Evolutionary conservation across 2,888 invertebrate genomes (phyloP).

Genomic region (Thecophora atra): DNA sequence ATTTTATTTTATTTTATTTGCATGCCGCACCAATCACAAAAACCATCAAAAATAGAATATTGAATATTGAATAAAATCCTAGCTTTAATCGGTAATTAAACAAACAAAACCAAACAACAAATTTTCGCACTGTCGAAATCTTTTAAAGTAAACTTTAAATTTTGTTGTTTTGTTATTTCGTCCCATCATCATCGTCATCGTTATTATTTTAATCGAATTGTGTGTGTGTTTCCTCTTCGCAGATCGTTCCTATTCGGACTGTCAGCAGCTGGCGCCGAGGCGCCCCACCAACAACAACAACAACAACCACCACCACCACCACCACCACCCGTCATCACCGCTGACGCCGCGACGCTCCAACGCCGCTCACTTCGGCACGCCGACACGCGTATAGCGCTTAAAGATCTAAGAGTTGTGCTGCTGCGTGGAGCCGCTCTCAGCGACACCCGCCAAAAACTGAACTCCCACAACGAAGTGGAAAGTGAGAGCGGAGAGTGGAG

Average conservation of each 20-base stretch:
- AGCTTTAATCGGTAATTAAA: not conserved
- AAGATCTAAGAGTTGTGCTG: conserved; percentile 55
- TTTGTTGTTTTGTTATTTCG: not conserved
- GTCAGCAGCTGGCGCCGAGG: conserved; percentile 66
- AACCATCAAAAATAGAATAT: not conserved
- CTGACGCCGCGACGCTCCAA: conserved; percentile 56
- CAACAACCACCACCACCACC: too few species aligned
- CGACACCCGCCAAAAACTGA: not conserved
- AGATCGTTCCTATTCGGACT: conserved; percentile 73
- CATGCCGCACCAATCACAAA: conserved; percentile 32
- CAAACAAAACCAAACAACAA: conserved; percentile 3
- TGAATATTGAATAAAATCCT: not conserved
- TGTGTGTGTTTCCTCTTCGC: conserved; percentile 35
- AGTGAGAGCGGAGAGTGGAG: too few species aligned
- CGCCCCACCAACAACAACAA: conserved; percentile 54
- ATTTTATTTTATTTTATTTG: conserved; percentile 26
- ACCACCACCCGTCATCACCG: conserved; percentile 50
- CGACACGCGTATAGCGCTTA: conserved; percentile 64
- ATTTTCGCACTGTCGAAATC: conserved; percentile 27
- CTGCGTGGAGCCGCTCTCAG: not conserved
- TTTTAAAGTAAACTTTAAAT: not conserved
- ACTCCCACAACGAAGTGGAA: not conserved
- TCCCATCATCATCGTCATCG: not conserved
- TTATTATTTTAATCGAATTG: too few species aligned
- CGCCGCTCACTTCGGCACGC: conserved; percentile 62